Conservation (phyloP, 2,888 invertebrate species). For the Rhagophthalmus giganteus region DNA sequence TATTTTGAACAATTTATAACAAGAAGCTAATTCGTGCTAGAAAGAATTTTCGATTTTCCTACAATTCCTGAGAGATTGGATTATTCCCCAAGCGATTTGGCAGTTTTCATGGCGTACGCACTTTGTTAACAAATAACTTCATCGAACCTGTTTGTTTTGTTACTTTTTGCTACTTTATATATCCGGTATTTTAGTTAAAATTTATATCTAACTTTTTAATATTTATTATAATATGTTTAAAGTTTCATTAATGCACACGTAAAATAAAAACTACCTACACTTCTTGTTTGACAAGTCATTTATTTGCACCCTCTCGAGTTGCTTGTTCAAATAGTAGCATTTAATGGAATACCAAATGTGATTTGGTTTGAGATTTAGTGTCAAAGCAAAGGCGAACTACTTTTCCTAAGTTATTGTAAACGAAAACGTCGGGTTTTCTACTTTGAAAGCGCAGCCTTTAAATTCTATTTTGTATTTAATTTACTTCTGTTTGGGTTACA, state of each 20-base stretch:
- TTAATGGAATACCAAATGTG: neutral
- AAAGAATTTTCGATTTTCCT: neutral
- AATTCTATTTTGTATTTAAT: too few relatives aligned
- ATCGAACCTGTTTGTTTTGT: slow-evolving; percentile 5
- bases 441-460: neutral
- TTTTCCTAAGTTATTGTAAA: slow-evolving; percentile 13
- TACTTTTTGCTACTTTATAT: slow-evolving; percentile 6
- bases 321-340: neutral
- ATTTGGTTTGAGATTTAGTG: neutral
- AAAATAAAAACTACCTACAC: neutral
- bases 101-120: slow-evolving; percentile 10
- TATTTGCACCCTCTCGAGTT: neutral
- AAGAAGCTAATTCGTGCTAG: neutral
- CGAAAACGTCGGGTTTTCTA: slow-evolving; percentile 8
- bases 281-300: neutral
- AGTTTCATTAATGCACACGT: neutral
- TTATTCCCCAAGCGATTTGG: slow-evolving; percentile 16
- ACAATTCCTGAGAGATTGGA: slow-evolving; percentile 13
- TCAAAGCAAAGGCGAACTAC: slow-evolving; percentile 3
- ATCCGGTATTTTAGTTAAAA: neutral
- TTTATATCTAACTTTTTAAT: too few relatives aligned
- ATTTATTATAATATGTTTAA: too few relatives aligned
- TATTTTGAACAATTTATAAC: neutral
- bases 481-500: too few relatives aligned
- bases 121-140: slow-evolving; percentile 17